Percentiles rank a stretch among this genome's conserved stretches.
Evolutionary conservation across 2,113 vertebrate species (phyloP).

Genomic region (Bothrops jararaca): DNA sequence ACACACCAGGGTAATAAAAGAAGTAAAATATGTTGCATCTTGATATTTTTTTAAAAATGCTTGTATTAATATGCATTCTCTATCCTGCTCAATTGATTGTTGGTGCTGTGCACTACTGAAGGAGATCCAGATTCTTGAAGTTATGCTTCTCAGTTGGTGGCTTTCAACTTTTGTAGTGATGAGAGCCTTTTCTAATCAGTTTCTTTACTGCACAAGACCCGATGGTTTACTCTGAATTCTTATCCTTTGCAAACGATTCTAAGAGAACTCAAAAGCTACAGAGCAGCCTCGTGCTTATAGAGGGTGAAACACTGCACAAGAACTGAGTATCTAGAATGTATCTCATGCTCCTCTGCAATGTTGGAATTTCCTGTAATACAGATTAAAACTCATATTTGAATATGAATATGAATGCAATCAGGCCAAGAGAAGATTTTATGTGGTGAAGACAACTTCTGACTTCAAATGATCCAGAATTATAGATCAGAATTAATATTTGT

Average conservation of each 20-base stretch:
- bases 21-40: slow-evolving; percentile 53
- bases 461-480: slow-evolving; percentile 38
- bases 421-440: slow-evolving; percentile 37
- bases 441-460: slow-evolving; percentile 33
- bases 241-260: background rate
- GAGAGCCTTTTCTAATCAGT: background rate
- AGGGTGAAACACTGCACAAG: background rate
- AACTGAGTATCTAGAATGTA: background rate
- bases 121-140: slow-evolving; percentile 38
- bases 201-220: background rate
- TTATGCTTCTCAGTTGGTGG: slow-evolving; percentile 26
- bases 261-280: background rate
- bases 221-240: background rate
- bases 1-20: slow-evolving; percentile 45
- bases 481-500: slow-evolving; percentile 34
- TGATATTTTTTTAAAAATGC: slow-evolving; percentile 50
- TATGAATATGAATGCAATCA: slow-evolving; percentile 31
- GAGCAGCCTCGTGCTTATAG: background rate
- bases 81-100: slow-evolving; percentile 36
- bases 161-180: slow-evolving; percentile 17
- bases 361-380: background rate
- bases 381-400: slow-evolving; percentile 3
- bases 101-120: slow-evolving; percentile 54
- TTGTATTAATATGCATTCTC: slow-evolving; percentile 56
- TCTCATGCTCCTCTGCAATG: background rate